Evolutionary conservation across 2,113 vertebrate species (phyloP).

Genomic region (Stegostoma tigrinum): DNA sequence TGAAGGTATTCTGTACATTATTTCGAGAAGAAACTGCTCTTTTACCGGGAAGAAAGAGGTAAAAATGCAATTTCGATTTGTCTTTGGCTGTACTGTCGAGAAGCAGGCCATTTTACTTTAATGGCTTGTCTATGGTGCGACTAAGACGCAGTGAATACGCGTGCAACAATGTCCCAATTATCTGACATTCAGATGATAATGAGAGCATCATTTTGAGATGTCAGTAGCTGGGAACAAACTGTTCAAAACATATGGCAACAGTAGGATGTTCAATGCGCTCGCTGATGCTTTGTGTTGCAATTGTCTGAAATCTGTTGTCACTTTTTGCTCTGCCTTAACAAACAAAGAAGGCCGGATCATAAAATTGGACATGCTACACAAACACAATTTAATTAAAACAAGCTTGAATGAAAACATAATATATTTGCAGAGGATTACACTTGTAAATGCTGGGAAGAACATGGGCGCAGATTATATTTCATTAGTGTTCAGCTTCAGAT

Average conservation of each 20-base stretch:
- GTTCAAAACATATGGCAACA: not conserved
- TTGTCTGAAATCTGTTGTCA: not conserved
- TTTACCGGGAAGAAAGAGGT: not conserved
- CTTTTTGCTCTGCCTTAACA: not conserved
- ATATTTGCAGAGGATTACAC: constrained; percentile 16
- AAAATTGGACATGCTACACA: constrained; percentile 4
- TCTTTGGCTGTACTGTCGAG: not conserved
- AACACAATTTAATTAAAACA: constrained; percentile 21
- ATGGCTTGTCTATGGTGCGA: not conserved
- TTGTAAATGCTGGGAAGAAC: not conserved
- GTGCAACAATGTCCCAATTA: constrained; percentile 21
- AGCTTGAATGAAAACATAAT: not conserved
- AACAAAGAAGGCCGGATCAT: not conserved
- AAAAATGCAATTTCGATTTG: not conserved
- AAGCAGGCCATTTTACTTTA: not conserved
- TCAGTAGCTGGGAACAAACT: constrained; percentile 12
- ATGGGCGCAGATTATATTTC: not conserved
- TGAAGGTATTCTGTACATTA: not conserved
- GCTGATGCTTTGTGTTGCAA: not conserved
- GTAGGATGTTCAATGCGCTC: not conserved
- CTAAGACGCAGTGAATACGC: not conserved
- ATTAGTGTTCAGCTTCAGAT: not conserved
- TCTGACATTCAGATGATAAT: not conserved
- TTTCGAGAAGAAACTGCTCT: not conserved
- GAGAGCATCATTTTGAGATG: not conserved